Percentiles rank a stretch among this genome's conserved stretches.
phyloP scores from a whole-genome alignment of 2,797 vertebrate species.

The Epinephelus malabaricus region DNA sequence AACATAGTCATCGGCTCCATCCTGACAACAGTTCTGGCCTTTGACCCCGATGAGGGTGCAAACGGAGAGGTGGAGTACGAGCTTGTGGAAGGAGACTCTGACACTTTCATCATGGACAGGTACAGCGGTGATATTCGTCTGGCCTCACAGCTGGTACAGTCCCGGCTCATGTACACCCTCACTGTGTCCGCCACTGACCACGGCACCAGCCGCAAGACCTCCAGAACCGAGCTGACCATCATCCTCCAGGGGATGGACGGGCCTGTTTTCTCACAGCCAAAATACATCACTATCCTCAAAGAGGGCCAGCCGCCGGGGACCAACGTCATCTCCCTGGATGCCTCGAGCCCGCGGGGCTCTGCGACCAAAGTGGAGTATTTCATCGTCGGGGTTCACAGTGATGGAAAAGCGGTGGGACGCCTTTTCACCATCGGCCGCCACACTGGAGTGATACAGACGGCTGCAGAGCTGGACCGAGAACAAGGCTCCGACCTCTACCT shows the following conservation, averaged over 20 bases:
- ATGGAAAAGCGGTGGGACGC: constrained; percentile 90
- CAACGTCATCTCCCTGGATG: constrained; percentile 95
- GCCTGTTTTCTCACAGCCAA: constrained; percentile 95
- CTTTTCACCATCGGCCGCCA: constrained; percentile 96
- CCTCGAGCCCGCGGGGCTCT: constrained; percentile 90
- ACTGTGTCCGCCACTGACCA: constrained; percentile 95
- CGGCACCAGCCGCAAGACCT: constrained; percentile 91
- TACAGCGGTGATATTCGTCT: constrained; percentile 96
- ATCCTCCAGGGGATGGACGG: constrained; percentile 94
- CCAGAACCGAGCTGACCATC: constrained; percentile 93
- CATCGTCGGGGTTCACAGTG: constrained; percentile 93
- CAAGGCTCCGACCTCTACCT: constrained; percentile 95
- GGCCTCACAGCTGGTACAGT: constrained; percentile 91
- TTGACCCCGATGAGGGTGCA: constrained; percentile 94
- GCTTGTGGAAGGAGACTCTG: constrained; percentile 92
- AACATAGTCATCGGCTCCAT: constrained; percentile 94
- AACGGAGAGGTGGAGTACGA: constrained; percentile 98
- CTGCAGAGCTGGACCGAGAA: constrained; percentile 95
- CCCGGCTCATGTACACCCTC: constrained; percentile 93
- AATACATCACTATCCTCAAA: constrained; percentile 96
- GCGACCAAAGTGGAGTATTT: constrained; percentile 95
- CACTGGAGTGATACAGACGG: constrained; percentile 94
- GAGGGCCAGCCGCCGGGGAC: constrained; percentile 97
- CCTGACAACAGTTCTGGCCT: constrained; percentile 93
- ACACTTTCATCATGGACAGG: constrained; percentile 96